phyloP scores from a whole-genome alignment of 2,113 vertebrate genomes.

The Condylura cristata region DNA sequence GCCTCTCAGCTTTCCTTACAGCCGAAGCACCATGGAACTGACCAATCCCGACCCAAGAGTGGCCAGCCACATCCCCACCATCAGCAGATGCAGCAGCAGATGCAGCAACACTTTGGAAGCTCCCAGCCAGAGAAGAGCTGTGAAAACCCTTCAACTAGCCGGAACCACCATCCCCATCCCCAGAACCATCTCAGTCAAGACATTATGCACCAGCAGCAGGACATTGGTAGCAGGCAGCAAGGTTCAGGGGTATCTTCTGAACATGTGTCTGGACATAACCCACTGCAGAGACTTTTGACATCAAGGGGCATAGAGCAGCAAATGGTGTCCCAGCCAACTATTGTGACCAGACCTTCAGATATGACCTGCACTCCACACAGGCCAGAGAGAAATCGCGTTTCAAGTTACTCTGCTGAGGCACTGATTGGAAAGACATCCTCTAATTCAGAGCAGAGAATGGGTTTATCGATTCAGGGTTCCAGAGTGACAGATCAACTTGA shows the following conservation, averaged over 20 bases:
- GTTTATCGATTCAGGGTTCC: slow-evolving; percentile 91
- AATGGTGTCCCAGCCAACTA: slow-evolving; percentile 93
- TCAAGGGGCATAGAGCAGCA: slow-evolving; percentile 95
- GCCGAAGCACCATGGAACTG: slow-evolving; percentile 92
- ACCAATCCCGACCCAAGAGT: slow-evolving; percentile 86
- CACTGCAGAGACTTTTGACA: slow-evolving; percentile 96
- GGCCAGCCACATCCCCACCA: slow-evolving; percentile 88
- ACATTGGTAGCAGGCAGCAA: slow-evolving; percentile 89
- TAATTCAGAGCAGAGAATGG: slow-evolving; percentile 93
- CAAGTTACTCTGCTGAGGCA: slow-evolving; percentile 97
- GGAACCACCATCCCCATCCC: slow-evolving; percentile 89
- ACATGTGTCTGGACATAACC: slow-evolving; percentile 86
- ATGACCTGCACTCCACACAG: slow-evolving; percentile 93
- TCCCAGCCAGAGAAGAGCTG: slow-evolving; percentile 95
- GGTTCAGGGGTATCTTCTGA: slow-evolving; percentile 84
- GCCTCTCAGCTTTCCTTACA: slow-evolving; percentile 91
- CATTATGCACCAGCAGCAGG: slow-evolving; percentile 88
- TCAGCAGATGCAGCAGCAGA: slow-evolving; percentile 88
- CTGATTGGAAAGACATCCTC: slow-evolving; percentile 96
- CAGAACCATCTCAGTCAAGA: slow-evolving; percentile 90
- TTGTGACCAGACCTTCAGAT: slow-evolving; percentile 92
- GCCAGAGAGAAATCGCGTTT: slow-evolving; percentile 96
- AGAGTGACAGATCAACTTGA: slow-evolving; percentile 94
- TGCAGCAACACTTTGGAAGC: slow-evolving; percentile 92
- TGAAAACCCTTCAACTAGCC: slow-evolving; percentile 90